Evolutionary conservation across 37 sponge, comb jelly and placozoan species (phyloP).

Genomic region (Halisarca cf. caerulea): DNA sequence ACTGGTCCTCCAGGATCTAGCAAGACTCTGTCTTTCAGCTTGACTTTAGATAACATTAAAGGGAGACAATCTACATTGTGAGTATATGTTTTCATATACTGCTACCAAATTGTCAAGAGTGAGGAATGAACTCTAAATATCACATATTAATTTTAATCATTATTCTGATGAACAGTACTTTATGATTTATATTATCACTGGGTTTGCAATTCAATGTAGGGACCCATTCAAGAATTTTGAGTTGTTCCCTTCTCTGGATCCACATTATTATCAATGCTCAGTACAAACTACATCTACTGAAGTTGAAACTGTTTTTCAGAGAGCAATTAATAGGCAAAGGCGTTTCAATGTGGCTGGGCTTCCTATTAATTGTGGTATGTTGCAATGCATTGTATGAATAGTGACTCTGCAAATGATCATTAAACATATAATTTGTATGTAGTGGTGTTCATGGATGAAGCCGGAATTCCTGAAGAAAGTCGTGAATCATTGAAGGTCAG

Average conservation of each 20-base stretch:
- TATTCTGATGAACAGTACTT: too few species aligned
- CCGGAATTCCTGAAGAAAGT: slow-evolving; percentile 53
- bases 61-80: slow-evolving; percentile 69
- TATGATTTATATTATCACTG: not conserved
- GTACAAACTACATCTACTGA: slow-evolving; percentile 83
- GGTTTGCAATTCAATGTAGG: not conserved
- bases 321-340: slow-evolving; percentile 79
- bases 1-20: slow-evolving; percentile 91
- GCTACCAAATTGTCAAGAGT: too few species aligned
- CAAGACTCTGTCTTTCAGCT: slow-evolving; percentile 91
- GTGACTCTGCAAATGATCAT: not conserved
- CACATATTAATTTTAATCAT: too few species aligned
- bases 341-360: slow-evolving; percentile 1
- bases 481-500: slow-evolving; percentile 42
- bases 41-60: slow-evolving; percentile 79
- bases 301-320: slow-evolving; percentile 81
- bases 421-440: not conserved
- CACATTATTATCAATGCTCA: slow-evolving; percentile 92
- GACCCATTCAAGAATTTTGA: slow-evolving; percentile 56
- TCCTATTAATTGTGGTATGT: slow-evolving; percentile 38
- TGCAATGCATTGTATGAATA: not conserved
- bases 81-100: too few species aligned
- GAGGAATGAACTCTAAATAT: too few species aligned
- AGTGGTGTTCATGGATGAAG: slow-evolving; percentile 69
- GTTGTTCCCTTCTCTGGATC: slow-evolving; percentile 81